These are phyloP conservation scores for Dryobota labecula DNA, from an alignment of 2,888 invertebrate genomes.

Conservation along the genomic window DNA sequence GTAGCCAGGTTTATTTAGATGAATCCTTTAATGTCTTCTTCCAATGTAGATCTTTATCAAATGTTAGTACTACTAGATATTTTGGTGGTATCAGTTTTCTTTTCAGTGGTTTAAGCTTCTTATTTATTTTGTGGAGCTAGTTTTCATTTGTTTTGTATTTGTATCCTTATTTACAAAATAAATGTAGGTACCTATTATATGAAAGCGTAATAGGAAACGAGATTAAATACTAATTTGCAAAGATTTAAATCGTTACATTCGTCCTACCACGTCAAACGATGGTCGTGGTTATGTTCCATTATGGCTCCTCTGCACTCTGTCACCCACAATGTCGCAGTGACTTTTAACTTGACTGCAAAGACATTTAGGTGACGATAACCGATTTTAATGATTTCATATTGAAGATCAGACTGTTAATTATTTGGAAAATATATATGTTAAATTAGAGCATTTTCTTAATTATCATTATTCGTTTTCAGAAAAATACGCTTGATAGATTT, in stretches of 20 bases:
- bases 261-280: not conserved
- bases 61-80: conserved; percentile 23
- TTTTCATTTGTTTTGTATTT: conserved; percentile 42
- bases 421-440: too few species aligned
- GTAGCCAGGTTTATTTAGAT: conserved; percentile 54
- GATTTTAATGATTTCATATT: too few species aligned
- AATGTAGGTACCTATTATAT: too few species aligned
- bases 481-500: too few species aligned
- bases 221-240: not conserved
- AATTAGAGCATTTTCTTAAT: too few species aligned
- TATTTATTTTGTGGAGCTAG: conserved; percentile 40
- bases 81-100: conserved; percentile 30
- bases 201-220: not conserved
- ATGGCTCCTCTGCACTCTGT: not conserved
- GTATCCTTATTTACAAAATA: conserved; percentile 10
- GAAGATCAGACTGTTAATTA: too few species aligned
- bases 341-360: too few species aligned
- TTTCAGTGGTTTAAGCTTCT: conserved; percentile 32
- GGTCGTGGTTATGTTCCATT: not conserved
- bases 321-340: too few species aligned
- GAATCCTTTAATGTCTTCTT: conserved; percentile 57
- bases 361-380: too few species aligned
- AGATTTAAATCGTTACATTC: not conserved
- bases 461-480: too few species aligned
- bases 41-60: conserved; percentile 54